phyloP scores from a whole-genome alignment of 1,140 invertebrate genomes.

The Euschistus heros region DNA sequence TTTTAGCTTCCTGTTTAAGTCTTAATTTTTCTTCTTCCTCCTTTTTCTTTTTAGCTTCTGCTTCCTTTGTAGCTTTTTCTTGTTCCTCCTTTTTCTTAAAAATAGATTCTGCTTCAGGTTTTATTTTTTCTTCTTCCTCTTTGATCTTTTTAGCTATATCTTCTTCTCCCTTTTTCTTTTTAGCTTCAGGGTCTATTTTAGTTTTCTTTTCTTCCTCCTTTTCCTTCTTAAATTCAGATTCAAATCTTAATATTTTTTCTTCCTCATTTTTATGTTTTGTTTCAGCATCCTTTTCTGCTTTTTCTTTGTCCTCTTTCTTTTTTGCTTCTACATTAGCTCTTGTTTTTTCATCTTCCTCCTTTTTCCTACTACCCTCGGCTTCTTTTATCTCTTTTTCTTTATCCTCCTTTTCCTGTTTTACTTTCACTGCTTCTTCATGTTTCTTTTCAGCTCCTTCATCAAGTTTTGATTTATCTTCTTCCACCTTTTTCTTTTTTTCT shows the following conservation, averaged over 20 bases:
- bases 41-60: slow-evolving; percentile 17
- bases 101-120: not conserved
- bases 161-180: not conserved
- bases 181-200: slow-evolving; percentile 1
- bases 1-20: slow-evolving; percentile 5
- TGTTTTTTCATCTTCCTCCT: not conserved
- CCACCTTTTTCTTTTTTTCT: not conserved
- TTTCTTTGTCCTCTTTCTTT: not conserved
- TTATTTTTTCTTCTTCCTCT: slow-evolving; percentile 20
- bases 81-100: slow-evolving; percentile 22
- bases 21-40: slow-evolving; percentile 26
- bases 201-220: not conserved
- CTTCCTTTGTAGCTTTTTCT: not conserved
- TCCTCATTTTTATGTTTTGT: not conserved
- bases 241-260: too few relatives aligned
- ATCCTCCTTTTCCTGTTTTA: not conserved
- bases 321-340: not conserved
- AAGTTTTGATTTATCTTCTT: slow-evolving; percentile 10
- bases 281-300: not conserved
- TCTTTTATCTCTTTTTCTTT: not conserved
- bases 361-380: not conserved
- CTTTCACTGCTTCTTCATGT: not conserved
- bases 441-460: slow-evolving; percentile 25
- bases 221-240: not conserved
- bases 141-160: not conserved